Conservation (phyloP, 2,797 vertebrate species). For the Brachyrhaphis roseni region DNA sequence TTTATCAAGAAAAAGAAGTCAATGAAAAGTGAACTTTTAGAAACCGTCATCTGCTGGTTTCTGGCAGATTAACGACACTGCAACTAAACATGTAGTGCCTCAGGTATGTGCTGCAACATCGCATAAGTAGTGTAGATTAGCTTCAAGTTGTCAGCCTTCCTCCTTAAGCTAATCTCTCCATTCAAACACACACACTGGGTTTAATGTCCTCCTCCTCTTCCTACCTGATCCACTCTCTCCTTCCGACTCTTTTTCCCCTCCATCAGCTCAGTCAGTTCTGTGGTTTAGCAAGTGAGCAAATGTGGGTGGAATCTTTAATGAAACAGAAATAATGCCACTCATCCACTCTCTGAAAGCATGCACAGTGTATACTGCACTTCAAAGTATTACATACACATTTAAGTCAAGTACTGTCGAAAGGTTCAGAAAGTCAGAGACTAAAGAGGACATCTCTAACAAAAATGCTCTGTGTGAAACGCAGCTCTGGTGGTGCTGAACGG, state of each 20-base stretch:
- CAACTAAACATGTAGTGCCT: neutral
- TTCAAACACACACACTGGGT: constrained; percentile 60
- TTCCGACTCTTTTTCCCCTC: constrained; percentile 8
- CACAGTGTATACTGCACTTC: constrained; percentile 26
- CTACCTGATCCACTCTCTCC: constrained; percentile 50
- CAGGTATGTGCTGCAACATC: constrained; percentile 10
- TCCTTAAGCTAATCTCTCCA: constrained; percentile 61
- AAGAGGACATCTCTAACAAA: constrained; percentile 6
- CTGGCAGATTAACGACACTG: neutral
- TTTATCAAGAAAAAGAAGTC: neutral
- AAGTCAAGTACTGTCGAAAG: constrained; percentile 35
- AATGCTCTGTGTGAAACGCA: neutral
- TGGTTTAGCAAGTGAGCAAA: constrained; percentile 31
- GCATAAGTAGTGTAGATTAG: constrained; percentile 41
- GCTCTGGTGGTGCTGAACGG: neutral
- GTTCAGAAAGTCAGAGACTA: constrained; percentile 30
- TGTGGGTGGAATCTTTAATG: constrained; percentile 46
- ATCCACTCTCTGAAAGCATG: constrained; percentile 34
- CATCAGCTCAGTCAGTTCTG: constrained; percentile 45
- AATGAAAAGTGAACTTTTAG: too few species aligned
- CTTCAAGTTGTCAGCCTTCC: constrained; percentile 57
- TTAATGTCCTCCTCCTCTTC: constrained; percentile 61
- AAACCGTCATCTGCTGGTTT: neutral
- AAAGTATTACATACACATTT: constrained; percentile 35
- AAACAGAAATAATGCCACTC: constrained; percentile 49